A percentile compares a stretch with the other conserved stretches of the same genome.
These are phyloP conservation scores for Mesorhabditis spiculigera DNA, from an alignment of 2,888 invertebrate genomes.

Conservation along the genomic window DNA sequence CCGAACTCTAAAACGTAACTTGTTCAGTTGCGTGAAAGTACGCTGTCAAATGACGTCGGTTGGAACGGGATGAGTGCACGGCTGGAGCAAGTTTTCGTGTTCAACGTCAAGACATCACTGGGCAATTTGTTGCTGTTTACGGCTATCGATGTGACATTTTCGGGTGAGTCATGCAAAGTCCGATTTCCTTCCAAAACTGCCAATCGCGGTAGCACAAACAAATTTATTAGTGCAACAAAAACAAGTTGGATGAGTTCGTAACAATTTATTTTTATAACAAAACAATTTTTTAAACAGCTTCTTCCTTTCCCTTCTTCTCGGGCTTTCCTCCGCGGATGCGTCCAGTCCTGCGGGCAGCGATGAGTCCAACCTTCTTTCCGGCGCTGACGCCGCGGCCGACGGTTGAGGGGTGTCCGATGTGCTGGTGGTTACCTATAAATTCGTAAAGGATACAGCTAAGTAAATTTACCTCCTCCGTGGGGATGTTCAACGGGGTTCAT, in stretches of 20 bases:
- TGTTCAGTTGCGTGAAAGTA: conserved; percentile 11
- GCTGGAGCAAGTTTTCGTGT: conserved; percentile 45
- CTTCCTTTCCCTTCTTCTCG: conserved; percentile 57
- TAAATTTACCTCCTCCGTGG: conserved; percentile 81
- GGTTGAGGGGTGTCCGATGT: conserved; percentile 99
- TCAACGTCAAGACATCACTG: conserved; percentile 52
- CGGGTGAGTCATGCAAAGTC: too few relatives aligned
- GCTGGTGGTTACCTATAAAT: conserved; percentile 88
- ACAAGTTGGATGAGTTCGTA: too few relatives aligned
- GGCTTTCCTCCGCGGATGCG: conserved; percentile 74
- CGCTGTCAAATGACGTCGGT: conserved; percentile 10
- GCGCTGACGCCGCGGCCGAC: conserved; percentile 97
- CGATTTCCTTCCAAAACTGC: too few relatives aligned
- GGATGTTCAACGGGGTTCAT: conserved; percentile 99
- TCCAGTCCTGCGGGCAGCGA: conserved; percentile 98
- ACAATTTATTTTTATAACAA: too few relatives aligned
- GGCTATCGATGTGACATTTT: conserved; percentile 55
- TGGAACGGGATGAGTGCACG: conserved; percentile 23
- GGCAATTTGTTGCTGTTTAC: conserved; percentile 56
- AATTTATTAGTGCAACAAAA: too few relatives aligned
- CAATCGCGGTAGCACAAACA: too few relatives aligned
- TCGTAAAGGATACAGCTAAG: too few relatives aligned
- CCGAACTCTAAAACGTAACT: background rate
- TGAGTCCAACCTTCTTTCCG: conserved; percentile 99
- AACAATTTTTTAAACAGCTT: too few relatives aligned